phyloP scores from a whole-genome alignment of 2,888 invertebrate species.

The Dioctria linearis region DNA sequence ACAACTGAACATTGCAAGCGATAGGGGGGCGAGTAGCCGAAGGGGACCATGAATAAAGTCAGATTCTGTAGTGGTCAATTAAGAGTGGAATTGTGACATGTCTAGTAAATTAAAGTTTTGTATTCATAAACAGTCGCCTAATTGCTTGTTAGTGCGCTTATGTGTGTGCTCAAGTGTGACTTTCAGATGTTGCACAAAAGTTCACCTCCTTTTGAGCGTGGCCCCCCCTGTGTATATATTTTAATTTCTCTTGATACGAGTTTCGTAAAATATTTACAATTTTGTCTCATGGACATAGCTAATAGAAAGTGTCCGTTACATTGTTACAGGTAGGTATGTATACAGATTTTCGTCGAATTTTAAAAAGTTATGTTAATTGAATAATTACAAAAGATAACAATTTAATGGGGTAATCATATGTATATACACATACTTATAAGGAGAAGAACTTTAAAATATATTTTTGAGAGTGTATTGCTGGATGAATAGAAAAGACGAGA shows the following conservation, averaged over 20 bases:
- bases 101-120: constrained; percentile 63
- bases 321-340: background rate
- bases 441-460: no score
- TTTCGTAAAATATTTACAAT: no score
- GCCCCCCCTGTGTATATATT: background rate
- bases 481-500: no score
- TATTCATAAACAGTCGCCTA: constrained; percentile 63
- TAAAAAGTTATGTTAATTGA: constrained; percentile 11
- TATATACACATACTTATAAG: no score
- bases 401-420: no score
- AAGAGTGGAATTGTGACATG: constrained; percentile 63
- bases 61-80: constrained; percentile 61
- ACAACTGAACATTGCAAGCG: background rate
- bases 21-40: background rate
- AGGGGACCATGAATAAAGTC: constrained; percentile 30
- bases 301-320: background rate
- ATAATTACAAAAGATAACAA: constrained; percentile 7
- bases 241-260: constrained; percentile 28
- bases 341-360: background rate
- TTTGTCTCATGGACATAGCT: no score
- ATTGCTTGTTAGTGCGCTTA: constrained; percentile 63
- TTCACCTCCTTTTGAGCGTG: constrained; percentile 42
- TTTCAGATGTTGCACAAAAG: constrained; percentile 48
- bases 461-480: no score
- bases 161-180: constrained; percentile 59